Percentiles rank a stretch among this genome's conserved stretches.
phyloP scores from a whole-genome alignment of 1,140 invertebrate genomes.

The Coelopa frigida region DNA sequence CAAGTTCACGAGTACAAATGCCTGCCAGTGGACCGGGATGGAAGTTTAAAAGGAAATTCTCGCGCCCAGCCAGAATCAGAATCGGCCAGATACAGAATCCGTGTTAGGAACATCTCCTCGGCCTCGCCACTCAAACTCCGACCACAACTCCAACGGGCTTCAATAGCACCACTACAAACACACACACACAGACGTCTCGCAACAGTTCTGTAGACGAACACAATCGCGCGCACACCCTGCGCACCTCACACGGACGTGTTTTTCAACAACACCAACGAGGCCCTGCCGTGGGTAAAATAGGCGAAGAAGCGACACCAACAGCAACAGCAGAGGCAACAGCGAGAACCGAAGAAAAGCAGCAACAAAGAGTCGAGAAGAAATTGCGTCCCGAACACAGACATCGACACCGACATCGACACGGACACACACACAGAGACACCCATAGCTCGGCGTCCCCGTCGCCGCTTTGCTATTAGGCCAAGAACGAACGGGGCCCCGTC shows the following conservation, averaged over 20 bases:
- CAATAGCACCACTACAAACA: background rate
- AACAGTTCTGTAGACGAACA: background rate
- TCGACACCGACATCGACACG: background rate
- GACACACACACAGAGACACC: no score
- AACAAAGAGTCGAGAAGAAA: background rate
- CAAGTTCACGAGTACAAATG: constrained; percentile 36
- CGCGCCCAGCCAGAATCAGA: constrained; percentile 1
- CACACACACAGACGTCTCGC: background rate
- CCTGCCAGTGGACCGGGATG: constrained; percentile 25
- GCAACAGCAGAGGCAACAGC: background rate
- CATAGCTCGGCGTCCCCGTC: no score
- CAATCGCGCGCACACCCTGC: no score
- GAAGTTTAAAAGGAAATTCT: constrained; percentile 39
- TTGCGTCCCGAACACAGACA: background rate
- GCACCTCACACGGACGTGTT: no score
- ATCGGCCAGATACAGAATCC: constrained; percentile 1
- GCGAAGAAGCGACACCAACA: background rate
- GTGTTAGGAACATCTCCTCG: background rate
- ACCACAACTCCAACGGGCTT: constrained; percentile 3
- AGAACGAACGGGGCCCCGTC: no score
- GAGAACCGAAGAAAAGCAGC: background rate
- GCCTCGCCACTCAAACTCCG: background rate
- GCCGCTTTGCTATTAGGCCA: no score
- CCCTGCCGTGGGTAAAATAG: background rate
- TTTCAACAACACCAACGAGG: no score